Evolutionary conservation across 2,113 vertebrate species (phyloP), one percentile per base, ranked within the genome.

Genomic region (Struthio camelus): DNA sequence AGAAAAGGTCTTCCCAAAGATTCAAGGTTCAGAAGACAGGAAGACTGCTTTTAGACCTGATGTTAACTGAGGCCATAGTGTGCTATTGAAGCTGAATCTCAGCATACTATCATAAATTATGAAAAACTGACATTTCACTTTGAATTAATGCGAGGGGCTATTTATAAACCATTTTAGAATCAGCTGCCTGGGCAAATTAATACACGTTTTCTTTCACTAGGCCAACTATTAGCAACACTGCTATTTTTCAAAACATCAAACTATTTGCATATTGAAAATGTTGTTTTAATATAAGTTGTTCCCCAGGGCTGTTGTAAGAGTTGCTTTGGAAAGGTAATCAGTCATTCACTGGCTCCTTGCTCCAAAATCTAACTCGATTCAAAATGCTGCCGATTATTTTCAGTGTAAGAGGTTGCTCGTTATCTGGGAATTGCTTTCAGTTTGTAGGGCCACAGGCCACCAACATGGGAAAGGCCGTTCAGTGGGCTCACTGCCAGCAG

Each of bases 261-360:
- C 67, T 85, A 88, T 97, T 97, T 97, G 81, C 80, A 77, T 97
- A 97, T 94, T 88, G 89, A 96, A 97, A 98, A 92, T 91, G 61
- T 86, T 78, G 90, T 88, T 78, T 89, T 82, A 94, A 95, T 95
- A 76, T 15, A 73, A 44, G 67, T 94, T 89, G 36, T 94, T 73
- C 87, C 87, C 32, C 20, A 4, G 53, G 90, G 84, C 91, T 96
- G 46, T 65, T 85, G 32, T 66, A 20, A 61, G 70, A 97, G 51
- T 91, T 95, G 79, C 61, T 89, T 36, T 66, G 70, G 48, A 89
- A 95, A 89, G 64, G 79, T 90, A 65, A 95, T 88, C 87, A 65
- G 66, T 93, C 93, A 84, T 88, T 85, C 90, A 84, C 42, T 83
- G 82, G 44, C 90, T 92, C 36, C 71, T 90, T 92, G 89, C 93